Evolutionary conservation across 2,888 invertebrate genomes (phyloP).

Genomic region (Neoitamus cyanurus): DNA sequence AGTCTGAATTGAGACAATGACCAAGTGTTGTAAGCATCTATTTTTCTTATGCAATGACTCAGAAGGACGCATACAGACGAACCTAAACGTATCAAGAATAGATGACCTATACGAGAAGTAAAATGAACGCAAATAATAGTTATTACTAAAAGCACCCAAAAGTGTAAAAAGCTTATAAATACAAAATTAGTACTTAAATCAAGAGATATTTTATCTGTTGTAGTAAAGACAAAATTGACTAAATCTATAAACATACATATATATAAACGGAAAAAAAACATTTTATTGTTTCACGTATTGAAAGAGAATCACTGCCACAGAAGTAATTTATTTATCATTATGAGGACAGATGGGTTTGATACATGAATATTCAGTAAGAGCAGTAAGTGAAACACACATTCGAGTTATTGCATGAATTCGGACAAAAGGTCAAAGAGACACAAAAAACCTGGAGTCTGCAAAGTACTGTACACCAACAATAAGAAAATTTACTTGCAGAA

Average conservation of each 20-base stretch:
- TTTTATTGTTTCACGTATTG: slow-evolving; percentile 29
- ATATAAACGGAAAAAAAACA: background rate
- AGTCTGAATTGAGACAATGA: background rate
- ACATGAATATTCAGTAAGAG: background rate
- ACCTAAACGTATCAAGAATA: background rate
- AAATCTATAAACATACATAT: slow-evolving; percentile 18
- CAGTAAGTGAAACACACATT: background rate
- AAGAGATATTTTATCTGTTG: slow-evolving; percentile 15
- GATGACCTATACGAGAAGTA: background rate
- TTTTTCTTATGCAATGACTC: slow-evolving; percentile 10
- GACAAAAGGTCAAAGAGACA: background rate
- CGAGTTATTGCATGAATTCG: background rate
- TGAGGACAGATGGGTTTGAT: background rate
- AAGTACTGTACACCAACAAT: background rate
- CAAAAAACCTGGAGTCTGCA: background rate
- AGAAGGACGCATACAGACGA: background rate
- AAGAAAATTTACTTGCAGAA: background rate
- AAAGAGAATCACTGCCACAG: slow-evolving; percentile 41
- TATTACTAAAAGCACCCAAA: background rate
- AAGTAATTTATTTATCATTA: slow-evolving; percentile 20
- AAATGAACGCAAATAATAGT: background rate
- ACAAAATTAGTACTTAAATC: slow-evolving; percentile 4
- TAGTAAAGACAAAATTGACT: background rate
- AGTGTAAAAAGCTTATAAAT: slow-evolving; percentile 20
- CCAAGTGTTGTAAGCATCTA: background rate